Evolutionary conservation across 2,888 invertebrate genomes (phyloP), one percentile per base, ranked within the genome.

Genomic region (Macrophya alboannulata): DNA sequence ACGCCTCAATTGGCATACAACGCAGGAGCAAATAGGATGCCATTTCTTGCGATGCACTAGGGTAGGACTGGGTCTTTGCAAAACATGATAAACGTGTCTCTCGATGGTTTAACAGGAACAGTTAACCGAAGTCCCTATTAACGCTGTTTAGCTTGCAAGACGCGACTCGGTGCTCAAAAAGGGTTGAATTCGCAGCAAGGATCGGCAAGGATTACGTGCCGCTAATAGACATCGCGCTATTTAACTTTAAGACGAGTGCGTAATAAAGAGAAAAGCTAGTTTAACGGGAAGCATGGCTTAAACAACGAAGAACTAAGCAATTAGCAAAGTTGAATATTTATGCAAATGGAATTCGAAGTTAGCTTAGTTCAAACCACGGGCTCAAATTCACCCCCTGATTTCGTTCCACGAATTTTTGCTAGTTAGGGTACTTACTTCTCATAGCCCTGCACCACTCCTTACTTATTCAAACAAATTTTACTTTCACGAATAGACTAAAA

Each of bases 291-390:
- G 37, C 55, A 48, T 31, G 77, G 74, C 74, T 74, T 55, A 40
- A 31, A 55, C 77, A 31, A 51, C 51, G 77, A 51, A 15, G 77
- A 77, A 48, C 37, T 25, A 55, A 77, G 51, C 48, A 48, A 77
- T 77, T 51, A 77, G 55, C 6, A 55, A 55, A 77, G 55, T 77
- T 55, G 77, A 77, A 77, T 77, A 51, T 37, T 77, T 77, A 77
- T 77, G 77, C 48, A 77, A 77, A 77, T 77, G 37, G 31, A 6
- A 77, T 51, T 55, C 17, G 31, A 40, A 31, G 77, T n/a, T 25
- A 77, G 55, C 2, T 10, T 31, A 55, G 77, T 48, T 45, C 21
- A 51, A 51, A 25, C 51, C 51, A 31, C 8, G 31, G n/a, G 55
- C 15, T 68, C 8, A 37, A 77, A 31, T 77, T n/a, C 25, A 45